phyloP scores from a whole-genome alignment of 2,797 vertebrate species.

The Dryobates pubescens region DNA sequence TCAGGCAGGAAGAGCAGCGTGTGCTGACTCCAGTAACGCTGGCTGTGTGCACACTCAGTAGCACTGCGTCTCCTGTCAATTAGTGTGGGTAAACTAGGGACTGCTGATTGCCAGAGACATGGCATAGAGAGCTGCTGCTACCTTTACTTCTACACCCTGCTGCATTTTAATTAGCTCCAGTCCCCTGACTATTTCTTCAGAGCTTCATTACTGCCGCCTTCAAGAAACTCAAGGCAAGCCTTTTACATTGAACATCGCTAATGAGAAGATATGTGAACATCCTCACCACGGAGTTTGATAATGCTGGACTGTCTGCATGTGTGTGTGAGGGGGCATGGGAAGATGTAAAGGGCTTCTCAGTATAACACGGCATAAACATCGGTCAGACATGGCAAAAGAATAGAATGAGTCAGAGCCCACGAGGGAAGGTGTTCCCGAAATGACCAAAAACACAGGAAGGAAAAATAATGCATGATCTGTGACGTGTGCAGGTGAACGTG shows the following conservation, averaged over 20 bases:
- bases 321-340: background rate
- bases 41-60: slow-evolving; percentile 69
- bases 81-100: slow-evolving; percentile 80
- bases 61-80: slow-evolving; percentile 84
- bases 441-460: background rate
- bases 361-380: background rate
- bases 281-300: slow-evolving; percentile 62
- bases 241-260: slow-evolving; percentile 72
- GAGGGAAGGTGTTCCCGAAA: background rate
- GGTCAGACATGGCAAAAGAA: background rate
- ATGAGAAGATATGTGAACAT: slow-evolving; percentile 75
- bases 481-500: accelerated
- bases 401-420: background rate
- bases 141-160: slow-evolving; percentile 78
- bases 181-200: slow-evolving; percentile 80
- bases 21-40: slow-evolving; percentile 79
- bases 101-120: slow-evolving; percentile 81
- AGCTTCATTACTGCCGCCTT: slow-evolving; percentile 79
- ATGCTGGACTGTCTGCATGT: background rate
- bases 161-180: slow-evolving; percentile 87
- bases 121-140: slow-evolving; percentile 70
- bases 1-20: slow-evolving; percentile 79
- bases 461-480: accelerated
- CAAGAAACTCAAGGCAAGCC: slow-evolving; percentile 72
- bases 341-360: slow-evolving; percentile 49